Conservation (phyloP, 1,140 invertebrate species). For the Proctacanthus coquilletti region DNA sequence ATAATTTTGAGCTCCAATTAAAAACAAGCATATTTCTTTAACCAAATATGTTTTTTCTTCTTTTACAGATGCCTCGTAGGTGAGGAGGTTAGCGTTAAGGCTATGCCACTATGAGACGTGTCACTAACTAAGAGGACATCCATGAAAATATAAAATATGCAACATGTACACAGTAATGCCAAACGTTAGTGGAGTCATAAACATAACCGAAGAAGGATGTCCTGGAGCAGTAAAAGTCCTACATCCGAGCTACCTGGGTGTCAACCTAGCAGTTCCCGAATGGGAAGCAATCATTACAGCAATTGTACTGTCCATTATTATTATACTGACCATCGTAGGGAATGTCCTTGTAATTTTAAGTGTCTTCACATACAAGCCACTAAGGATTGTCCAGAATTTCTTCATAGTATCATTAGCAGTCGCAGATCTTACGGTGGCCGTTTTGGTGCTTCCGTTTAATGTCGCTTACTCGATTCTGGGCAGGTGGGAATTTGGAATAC, state of each 20-base stretch:
- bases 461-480: slow-evolving; percentile 82
- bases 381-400: slow-evolving; percentile 96
- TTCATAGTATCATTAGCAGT: slow-evolving; percentile 94
- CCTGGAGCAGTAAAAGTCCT: not conserved
- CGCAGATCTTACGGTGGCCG: slow-evolving; percentile 93
- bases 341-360: slow-evolving; percentile 91
- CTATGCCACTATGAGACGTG: too few species aligned
- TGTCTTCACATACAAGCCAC: slow-evolving; percentile 87
- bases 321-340: slow-evolving; percentile 81
- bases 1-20: too few species aligned
- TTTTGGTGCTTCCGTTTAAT: slow-evolving; percentile 92
- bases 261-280: slow-evolving; percentile 53
- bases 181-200: not conserved
- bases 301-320: slow-evolving; percentile 61
- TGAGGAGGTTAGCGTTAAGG: too few species aligned
- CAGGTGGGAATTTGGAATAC: slow-evolving; percentile 78
- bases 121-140: too few species aligned
- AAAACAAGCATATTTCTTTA: too few species aligned
- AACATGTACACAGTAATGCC: not conserved
- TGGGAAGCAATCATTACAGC: slow-evolving; percentile 69
- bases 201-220: not conserved
- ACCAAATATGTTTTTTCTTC: too few species aligned
- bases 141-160: too few species aligned
- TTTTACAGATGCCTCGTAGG: too few species aligned
- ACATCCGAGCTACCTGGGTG: slow-evolving; percentile 38